Evolutionary conservation across 2,888 invertebrate species (phyloP).

Genomic region (Myopa testacea): DNA sequence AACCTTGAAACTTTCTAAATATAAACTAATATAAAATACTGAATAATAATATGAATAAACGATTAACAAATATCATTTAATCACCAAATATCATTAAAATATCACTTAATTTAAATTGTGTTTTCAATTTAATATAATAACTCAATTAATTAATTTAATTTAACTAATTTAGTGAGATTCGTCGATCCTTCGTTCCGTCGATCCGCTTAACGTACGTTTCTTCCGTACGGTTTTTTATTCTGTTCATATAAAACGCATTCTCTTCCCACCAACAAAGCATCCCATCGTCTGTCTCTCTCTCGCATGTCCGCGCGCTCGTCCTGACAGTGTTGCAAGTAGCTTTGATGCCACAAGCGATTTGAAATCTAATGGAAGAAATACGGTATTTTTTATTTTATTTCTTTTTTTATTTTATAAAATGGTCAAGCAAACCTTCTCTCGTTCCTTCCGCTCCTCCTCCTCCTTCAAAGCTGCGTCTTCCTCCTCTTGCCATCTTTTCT

Average conservation of each 20-base stretch:
- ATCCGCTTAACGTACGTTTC: constrained; percentile 38
- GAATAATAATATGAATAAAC: no score
- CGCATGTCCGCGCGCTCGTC: constrained; percentile 36
- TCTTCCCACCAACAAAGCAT: constrained; percentile 40
- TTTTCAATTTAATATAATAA: no score
- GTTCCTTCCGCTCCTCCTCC: background rate
- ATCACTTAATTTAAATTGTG: no score
- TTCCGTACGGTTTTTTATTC: constrained; percentile 45
- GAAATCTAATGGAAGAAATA: constrained; percentile 18
- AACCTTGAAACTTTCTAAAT: no score
- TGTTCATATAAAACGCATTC: constrained; percentile 48
- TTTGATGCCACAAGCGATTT: constrained; percentile 45
- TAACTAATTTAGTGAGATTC: background rate
- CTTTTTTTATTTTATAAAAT: background rate
- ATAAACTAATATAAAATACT: no score
- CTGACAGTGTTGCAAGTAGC: constrained; percentile 42
- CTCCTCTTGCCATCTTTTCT: background rate
- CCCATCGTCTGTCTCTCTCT: constrained; percentile 23
- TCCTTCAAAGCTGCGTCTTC: background rate
- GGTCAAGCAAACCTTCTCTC: background rate
- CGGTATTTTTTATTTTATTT: background rate
- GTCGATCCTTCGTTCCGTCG: background rate
- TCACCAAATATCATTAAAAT: no score
- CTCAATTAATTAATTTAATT: no score
- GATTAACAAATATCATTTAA: no score